Percentiles rank a stretch among this genome's conserved stretches.
Evolutionary conservation across 2,797 vertebrate genomes (phyloP).

Genomic region (Enteromius viviparus): DNA sequence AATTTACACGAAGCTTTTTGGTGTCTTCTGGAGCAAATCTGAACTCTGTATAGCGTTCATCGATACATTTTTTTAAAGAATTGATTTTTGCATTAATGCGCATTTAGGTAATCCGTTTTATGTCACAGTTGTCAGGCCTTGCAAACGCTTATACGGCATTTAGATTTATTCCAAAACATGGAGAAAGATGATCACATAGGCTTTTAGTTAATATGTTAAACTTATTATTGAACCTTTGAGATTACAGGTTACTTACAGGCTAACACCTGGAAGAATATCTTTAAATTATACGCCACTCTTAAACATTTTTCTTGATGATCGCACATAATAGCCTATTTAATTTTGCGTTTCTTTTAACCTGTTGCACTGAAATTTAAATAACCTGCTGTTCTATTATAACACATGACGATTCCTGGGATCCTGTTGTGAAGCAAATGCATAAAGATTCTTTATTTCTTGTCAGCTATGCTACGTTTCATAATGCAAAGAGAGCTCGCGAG

Average conservation of each 20-base stretch:
- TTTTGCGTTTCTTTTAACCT: background rate
- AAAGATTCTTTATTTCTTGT: background rate
- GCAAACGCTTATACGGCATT: background rate
- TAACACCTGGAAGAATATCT: background rate
- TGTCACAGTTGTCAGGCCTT: background rate
- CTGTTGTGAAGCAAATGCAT: background rate
- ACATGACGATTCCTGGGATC: background rate
- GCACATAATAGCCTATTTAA: background rate
- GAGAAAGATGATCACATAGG: background rate
- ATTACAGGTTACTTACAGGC: background rate
- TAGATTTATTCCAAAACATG: background rate
- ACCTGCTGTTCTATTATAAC: background rate
- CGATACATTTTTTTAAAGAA: background rate
- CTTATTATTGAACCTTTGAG: background rate
- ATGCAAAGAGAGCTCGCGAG: background rate
- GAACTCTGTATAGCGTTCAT: background rate
- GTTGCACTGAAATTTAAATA: constrained; percentile 1
- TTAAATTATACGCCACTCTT: background rate
- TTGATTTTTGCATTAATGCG: background rate
- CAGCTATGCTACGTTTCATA: background rate
- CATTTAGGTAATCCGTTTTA: background rate
- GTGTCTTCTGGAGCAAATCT: background rate
- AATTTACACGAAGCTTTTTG: background rate
- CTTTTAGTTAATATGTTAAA: background rate
- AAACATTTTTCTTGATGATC: background rate